Evolutionary conservation across 2,113 vertebrate genomes (phyloP).

Genomic region (Apeltes quadracus): DNA sequence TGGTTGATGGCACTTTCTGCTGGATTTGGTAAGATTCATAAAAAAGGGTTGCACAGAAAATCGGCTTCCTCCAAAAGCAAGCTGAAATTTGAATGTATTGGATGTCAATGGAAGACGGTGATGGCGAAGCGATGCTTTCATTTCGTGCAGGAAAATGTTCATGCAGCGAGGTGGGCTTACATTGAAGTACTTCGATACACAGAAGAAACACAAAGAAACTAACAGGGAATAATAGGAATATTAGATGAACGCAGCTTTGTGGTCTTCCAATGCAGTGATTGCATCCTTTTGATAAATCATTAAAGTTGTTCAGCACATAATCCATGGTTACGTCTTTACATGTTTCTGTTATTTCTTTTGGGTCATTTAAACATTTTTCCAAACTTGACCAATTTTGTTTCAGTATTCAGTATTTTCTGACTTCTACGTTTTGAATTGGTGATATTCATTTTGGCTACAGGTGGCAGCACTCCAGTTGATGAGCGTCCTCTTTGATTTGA

Average conservation of each 20-base stretch:
- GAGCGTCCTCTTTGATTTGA: slow-evolving; percentile 17
- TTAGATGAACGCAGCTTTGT: neutral
- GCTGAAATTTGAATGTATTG: neutral
- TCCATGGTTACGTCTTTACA: too few species aligned
- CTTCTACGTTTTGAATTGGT: neutral
- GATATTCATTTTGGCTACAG: neutral
- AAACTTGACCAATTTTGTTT: neutral
- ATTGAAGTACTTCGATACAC: neutral
- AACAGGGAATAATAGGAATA: neutral
- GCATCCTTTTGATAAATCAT: neutral
- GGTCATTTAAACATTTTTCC: neutral
- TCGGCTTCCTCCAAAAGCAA: slow-evolving; percentile 3
- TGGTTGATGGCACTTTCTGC: slow-evolving; percentile 16
- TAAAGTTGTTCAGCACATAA: neutral
- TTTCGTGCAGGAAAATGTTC: neutral
- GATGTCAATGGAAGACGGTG: neutral
- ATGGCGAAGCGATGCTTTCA: neutral
- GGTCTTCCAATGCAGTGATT: neutral
- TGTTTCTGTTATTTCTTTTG: neutral
- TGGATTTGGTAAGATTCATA: slow-evolving; percentile 7
- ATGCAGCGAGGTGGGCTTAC: neutral
- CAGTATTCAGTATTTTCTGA: neutral
- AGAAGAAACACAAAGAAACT: slow-evolving; percentile 21
- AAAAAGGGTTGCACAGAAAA: slow-evolving; percentile 22
- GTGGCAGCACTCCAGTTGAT: neutral